phyloP scores from a whole-genome alignment of 2,888 invertebrate genomes.

The Ormia ochracea region DNA sequence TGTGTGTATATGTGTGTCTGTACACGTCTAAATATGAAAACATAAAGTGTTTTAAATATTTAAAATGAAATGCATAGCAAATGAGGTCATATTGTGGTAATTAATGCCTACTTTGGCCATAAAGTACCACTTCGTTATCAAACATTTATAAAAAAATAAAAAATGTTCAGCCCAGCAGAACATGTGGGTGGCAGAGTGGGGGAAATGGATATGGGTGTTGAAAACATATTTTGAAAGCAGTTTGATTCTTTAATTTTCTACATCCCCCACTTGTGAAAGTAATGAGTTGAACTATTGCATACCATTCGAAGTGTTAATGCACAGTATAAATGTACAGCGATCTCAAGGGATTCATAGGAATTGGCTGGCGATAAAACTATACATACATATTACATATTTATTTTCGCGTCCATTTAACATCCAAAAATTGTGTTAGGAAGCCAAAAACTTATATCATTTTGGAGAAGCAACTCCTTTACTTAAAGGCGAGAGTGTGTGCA shows the following conservation, averaged over 20 bases:
- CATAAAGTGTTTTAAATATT: slow-evolving; percentile 1
- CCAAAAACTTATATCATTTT: too few relatives aligned
- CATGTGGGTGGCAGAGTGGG: not conserved
- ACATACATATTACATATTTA: too few relatives aligned
- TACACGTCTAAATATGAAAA: too few relatives aligned
- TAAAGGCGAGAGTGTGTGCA: too few relatives aligned
- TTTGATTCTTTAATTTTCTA: not conserved
- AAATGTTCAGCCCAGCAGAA: not conserved
- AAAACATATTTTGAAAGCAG: not conserved
- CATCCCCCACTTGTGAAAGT: not conserved
- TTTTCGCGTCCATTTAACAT: too few relatives aligned
- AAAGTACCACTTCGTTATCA: slow-evolving; percentile 45
- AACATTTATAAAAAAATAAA: not conserved
- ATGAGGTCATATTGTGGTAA: slow-evolving; percentile 56
- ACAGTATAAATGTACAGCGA: too few relatives aligned
- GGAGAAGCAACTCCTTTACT: too few relatives aligned
- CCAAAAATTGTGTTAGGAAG: too few relatives aligned
- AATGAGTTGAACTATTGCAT: not conserved
- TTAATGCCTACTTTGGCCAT: slow-evolving; percentile 38
- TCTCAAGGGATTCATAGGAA: too few relatives aligned
- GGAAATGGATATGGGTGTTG: not conserved
- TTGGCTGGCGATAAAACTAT: too few relatives aligned
- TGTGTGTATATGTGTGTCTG: too few relatives aligned
- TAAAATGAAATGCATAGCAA: slow-evolving; percentile 47
- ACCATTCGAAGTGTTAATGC: too few relatives aligned